These are phyloP conservation scores for Argyresthia goedartella DNA, from an alignment of 2,888 invertebrate species.

Conservation along the genomic window DNA sequence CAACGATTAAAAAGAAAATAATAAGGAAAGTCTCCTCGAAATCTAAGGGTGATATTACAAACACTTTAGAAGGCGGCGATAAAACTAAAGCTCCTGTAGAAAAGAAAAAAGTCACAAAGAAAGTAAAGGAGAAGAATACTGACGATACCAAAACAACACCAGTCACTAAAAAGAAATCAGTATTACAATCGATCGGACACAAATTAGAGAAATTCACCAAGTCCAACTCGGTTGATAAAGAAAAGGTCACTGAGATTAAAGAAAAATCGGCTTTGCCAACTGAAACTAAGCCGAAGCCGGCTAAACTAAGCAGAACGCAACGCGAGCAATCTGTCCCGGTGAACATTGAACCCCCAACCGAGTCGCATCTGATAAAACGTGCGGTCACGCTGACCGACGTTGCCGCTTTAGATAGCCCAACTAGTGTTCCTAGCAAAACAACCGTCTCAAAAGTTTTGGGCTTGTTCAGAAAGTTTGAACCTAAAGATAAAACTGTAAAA, in stretches of 20 bases:
- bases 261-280: slow-evolving; percentile 15
- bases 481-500: slow-evolving; percentile 58
- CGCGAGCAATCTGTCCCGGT: slow-evolving; percentile 77
- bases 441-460: slow-evolving; percentile 83
- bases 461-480: slow-evolving; percentile 80
- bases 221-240: slow-evolving; percentile 62
- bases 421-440: slow-evolving; percentile 65
- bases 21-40: slow-evolving; percentile 59
- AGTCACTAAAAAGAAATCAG: slow-evolving; percentile 72
- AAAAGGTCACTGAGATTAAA: slow-evolving; percentile 34
- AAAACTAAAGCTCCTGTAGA: slow-evolving; percentile 37
- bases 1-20: slow-evolving; percentile 55
- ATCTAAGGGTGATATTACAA: slow-evolving; percentile 49
- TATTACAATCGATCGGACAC: slow-evolving; percentile 83
- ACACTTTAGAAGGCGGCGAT: slow-evolving; percentile 25
- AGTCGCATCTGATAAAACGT: slow-evolving; percentile 76
- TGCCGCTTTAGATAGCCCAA: slow-evolving; percentile 51
- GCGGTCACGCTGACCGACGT: slow-evolving; percentile 81
- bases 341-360: slow-evolving; percentile 64
- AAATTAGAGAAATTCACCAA: slow-evolving; percentile 79
- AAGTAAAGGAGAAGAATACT: slow-evolving; percentile 44
- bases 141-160: slow-evolving; percentile 33
- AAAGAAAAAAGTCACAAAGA: slow-evolving; percentile 57
- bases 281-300: slow-evolving; percentile 32
- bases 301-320: slow-evolving; percentile 70